Evolutionary conservation across 2,113 vertebrate species (phyloP), one percentile per base, ranked within the genome.

Genomic region (Silurus asotus): DNA sequence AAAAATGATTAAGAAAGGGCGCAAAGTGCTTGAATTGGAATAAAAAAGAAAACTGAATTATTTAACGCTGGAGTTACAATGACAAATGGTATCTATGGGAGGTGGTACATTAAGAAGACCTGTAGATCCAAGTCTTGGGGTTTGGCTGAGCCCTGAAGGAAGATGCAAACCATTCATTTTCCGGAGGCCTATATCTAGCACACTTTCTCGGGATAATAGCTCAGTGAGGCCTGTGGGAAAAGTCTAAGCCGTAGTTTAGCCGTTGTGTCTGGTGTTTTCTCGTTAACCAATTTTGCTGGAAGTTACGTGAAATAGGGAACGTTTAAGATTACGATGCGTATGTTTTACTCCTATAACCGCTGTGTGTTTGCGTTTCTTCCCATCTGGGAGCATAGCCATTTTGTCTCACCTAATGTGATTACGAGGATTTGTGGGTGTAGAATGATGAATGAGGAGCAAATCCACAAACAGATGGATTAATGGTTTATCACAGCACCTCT

Each of bases 401-500:
- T 89, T 89, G 88, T 87, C 83, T 86, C 83, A 87, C 87, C 70
- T 88, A 90, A 90, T 82, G 78, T 84, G 89, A 87, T 89, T 87
- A 88, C 65, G 77, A 84, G 87, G 72, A 85, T 89, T 87, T 81
- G 90, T 88, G 90, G 90, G 87, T 81, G 88, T 81, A 87, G 79
- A 65, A 84, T 82, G 88, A 86, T 86, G 72, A 85, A 90, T 84
- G 85, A 80, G 85, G 78, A 84, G 88, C 81, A 87, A 84, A 90
- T 61, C 76, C 86, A 85, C 87, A 89, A 86, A 86, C 84, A 89
- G 84, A 76, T 70, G 85, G 90, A 91, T 90, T 91, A 90, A 89
- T 88, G 89, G 85, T 67, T 88, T 87, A 87, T 90, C 87, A 78
- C 76, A 82, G 89, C 85, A 88, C 89, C 85, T 89, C 88, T 90